These are phyloP conservation scores for Campopleginae sp. DNA, from an alignment of 2,888 invertebrate species.

Conservation along the genomic window DNA sequence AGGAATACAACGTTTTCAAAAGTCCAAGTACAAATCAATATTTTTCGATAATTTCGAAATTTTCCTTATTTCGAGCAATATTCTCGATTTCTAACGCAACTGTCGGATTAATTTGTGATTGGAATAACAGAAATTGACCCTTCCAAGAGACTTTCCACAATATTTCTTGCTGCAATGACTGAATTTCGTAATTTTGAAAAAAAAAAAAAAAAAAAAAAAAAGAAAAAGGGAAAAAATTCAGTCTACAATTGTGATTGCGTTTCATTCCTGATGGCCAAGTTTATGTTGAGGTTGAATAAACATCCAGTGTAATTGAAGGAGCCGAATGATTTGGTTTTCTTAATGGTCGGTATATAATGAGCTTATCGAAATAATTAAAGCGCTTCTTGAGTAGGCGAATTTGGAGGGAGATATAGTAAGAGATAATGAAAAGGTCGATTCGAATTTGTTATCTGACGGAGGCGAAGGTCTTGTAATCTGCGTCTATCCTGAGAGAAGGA, in stretches of 20 bases:
- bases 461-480: slow-evolving; percentile 56
- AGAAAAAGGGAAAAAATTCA: background rate
- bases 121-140: no score
- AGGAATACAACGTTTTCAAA: no score
- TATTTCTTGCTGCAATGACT: no score
- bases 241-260: background rate
- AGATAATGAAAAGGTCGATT: slow-evolving; percentile 53
- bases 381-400: slow-evolving; percentile 45
- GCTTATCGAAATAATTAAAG: slow-evolving; percentile 59
- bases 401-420: slow-evolving; percentile 39
- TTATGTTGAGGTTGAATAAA: background rate
- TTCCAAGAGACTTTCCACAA: no score
- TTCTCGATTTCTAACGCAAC: no score
- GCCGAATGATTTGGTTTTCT: background rate
- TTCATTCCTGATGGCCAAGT: slow-evolving; percentile 1
- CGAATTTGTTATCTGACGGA: slow-evolving; percentile 58
- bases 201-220: no score
- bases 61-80: no score
- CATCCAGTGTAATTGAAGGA: background rate
- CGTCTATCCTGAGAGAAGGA: slow-evolving; percentile 56
- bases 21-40: no score
- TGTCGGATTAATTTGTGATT: no score
- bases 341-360: slow-evolving; percentile 17
- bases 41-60: no score
- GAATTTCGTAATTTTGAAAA: no score